phyloP scores from a whole-genome alignment of 2,888 invertebrate genomes.

The Gnatocerus cornutus region DNA sequence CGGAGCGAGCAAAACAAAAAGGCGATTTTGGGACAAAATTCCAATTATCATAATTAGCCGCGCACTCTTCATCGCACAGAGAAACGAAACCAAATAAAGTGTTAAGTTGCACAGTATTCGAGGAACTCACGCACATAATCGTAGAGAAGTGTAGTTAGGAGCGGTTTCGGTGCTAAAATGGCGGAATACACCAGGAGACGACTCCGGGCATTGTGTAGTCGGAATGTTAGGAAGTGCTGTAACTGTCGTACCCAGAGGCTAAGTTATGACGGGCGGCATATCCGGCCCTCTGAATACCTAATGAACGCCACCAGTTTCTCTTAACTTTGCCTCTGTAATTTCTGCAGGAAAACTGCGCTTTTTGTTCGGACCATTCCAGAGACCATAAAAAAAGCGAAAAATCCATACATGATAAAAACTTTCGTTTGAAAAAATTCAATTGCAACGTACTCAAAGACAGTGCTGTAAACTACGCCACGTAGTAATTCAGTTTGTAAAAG shows the following conservation, averaged over 20 bases:
- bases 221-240: slow-evolving; percentile 52
- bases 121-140: slow-evolving; percentile 49
- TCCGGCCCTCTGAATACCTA: slow-evolving; percentile 55
- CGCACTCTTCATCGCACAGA: slow-evolving; percentile 6
- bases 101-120: slow-evolving; percentile 46
- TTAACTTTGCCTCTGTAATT: slow-evolving; percentile 25
- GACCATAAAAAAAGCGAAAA: too few species aligned
- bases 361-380: background rate
- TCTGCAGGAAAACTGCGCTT: slow-evolving; percentile 14
- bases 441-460: too few species aligned
- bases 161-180: slow-evolving; percentile 45
- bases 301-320: slow-evolving; percentile 50
- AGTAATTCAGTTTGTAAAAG: too few species aligned
- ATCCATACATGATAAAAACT: too few species aligned
- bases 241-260: slow-evolving; percentile 53
- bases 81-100: slow-evolving; percentile 39
- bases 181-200: slow-evolving; percentile 47
- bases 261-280: slow-evolving; percentile 54
- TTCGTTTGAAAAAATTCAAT: too few species aligned
- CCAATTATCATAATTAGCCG: slow-evolving; percentile 36
- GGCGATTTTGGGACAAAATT: slow-evolving; percentile 13
- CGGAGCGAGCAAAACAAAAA: slow-evolving; percentile 17
- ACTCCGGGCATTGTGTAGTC: slow-evolving; percentile 48
- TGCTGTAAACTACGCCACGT: too few species aligned
- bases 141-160: slow-evolving; percentile 43